phyloP scores from a whole-genome alignment of 35 echinoderm and acorn worm species.

The Heliocidaris tuberculata region DNA sequence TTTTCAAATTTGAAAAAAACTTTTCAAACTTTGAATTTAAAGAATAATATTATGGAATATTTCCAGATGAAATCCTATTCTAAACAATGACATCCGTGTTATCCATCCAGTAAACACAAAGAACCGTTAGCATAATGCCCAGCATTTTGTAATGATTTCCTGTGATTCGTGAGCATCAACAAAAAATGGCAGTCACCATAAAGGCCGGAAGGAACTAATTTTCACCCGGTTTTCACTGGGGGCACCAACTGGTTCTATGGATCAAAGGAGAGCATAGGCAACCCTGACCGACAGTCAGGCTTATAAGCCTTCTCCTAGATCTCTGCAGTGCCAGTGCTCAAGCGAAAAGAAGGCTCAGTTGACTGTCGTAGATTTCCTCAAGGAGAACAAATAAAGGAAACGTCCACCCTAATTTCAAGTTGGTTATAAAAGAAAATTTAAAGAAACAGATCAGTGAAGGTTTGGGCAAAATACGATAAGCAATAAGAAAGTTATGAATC shows the following conservation, averaged over 20 bases:
- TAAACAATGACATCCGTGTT: background rate
- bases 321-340: background rate
- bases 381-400: background rate
- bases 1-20: background rate
- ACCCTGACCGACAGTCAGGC: background rate
- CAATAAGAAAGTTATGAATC: too few species aligned
- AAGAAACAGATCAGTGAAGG: too few species aligned
- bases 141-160: background rate
- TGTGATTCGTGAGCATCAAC: background rate
- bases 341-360: background rate
- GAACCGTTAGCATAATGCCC: background rate
- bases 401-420: too few species aligned
- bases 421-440: too few species aligned
- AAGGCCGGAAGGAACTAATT: slow-evolving; percentile 14
- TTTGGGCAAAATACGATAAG: too few species aligned
- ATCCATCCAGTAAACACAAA: background rate
- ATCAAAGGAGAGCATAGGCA: background rate
- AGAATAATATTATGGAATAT: background rate
- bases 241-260: background rate
- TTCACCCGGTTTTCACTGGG: background rate
- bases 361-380: background rate
- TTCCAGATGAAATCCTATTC: background rate
- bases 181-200: background rate
- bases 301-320: background rate
- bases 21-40: background rate